Conservation (phyloP, 2,113 vertebrate genomes). For the Elephas maximus region DNA sequence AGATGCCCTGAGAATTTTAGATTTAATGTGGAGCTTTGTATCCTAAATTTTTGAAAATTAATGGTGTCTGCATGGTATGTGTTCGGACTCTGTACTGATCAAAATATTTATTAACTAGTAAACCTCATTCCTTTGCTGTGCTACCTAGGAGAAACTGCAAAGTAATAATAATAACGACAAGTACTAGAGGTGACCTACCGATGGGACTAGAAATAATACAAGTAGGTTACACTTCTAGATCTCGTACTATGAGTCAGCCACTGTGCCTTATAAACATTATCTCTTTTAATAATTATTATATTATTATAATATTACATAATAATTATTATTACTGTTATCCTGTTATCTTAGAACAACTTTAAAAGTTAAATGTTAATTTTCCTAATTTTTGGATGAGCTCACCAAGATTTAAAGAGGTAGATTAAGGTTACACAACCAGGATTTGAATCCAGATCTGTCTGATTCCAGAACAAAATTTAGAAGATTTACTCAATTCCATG, state of each 20-base stretch:
- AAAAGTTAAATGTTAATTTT: constrained; percentile 62
- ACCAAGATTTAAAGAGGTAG: constrained; percentile 44
- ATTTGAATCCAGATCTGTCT: constrained; percentile 37
- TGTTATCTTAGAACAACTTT: constrained; percentile 19
- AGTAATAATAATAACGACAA: constrained; percentile 35
- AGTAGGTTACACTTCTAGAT: constrained; percentile 48
- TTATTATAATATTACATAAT: no score
- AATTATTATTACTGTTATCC: no score
- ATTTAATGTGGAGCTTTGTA: constrained; percentile 36
- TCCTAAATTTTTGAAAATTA: constrained; percentile 54
- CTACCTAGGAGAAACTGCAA: constrained; percentile 15
- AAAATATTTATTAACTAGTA: constrained; percentile 61
- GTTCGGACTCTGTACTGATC: not conserved
- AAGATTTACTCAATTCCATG: constrained; percentile 36
- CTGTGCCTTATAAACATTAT: constrained; percentile 25
- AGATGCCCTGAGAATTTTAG: constrained; percentile 21
- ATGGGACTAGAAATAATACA: not conserved
- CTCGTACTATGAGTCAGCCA: not conserved
- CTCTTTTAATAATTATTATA: not conserved
- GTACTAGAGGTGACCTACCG: not conserved
- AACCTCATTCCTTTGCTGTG: constrained; percentile 31
- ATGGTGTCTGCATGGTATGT: not conserved
- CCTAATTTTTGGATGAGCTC: constrained; percentile 15
- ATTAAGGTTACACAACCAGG: not conserved
- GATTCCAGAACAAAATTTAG: constrained; percentile 54